A percentile compares a stretch with the other conserved stretches of the same genome.
phyloP scores from a whole-genome alignment of 2,888 invertebrate species.

The Caenorhabditis sp. region DNA sequence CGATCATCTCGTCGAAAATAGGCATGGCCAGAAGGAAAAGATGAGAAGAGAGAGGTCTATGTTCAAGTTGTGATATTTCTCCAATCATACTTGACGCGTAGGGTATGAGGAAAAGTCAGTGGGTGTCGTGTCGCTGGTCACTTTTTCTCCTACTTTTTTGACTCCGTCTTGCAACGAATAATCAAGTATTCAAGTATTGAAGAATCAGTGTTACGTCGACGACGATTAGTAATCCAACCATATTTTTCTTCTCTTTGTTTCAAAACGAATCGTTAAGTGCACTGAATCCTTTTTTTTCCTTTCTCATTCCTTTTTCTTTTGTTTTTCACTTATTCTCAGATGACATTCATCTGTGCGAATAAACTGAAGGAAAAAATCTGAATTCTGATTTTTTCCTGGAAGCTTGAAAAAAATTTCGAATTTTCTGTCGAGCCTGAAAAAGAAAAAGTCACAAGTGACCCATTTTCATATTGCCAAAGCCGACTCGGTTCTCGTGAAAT shows the following conservation, averaged over 20 bases:
- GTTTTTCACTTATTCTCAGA: slow-evolving; percentile 11
- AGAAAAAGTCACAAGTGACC: slow-evolving; percentile 36
- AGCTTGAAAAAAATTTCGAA: neutral
- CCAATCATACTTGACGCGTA: slow-evolving; percentile 51
- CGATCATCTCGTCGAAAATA: slow-evolving; percentile 57
- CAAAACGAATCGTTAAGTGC: slow-evolving; percentile 33
- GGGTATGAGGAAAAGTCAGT: slow-evolving; percentile 13
- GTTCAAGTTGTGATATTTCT: slow-evolving; percentile 50
- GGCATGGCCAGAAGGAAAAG: slow-evolving; percentile 38
- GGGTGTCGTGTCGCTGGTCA: slow-evolving; percentile 20
- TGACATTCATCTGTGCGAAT: too few species aligned
- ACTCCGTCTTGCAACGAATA: neutral
- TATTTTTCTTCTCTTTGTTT: slow-evolving; percentile 23
- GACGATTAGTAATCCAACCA: slow-evolving; percentile 43
- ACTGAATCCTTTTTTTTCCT: slow-evolving; percentile 10
- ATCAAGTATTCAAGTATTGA: neutral
- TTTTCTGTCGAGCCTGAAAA: neutral
- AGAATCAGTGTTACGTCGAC: slow-evolving; percentile 32
- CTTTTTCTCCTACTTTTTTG: slow-evolving; percentile 5
- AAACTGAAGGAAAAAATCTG: too few species aligned
- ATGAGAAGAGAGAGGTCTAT: slow-evolving; percentile 36
- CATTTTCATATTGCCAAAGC: slow-evolving; percentile 39
- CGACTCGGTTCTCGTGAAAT: slow-evolving; percentile 17
- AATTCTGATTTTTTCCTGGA: neutral
- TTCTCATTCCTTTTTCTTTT: slow-evolving; percentile 14